phyloP scores from a whole-genome alignment of 2,888 invertebrate species.

The Drosophila formosana region DNA sequence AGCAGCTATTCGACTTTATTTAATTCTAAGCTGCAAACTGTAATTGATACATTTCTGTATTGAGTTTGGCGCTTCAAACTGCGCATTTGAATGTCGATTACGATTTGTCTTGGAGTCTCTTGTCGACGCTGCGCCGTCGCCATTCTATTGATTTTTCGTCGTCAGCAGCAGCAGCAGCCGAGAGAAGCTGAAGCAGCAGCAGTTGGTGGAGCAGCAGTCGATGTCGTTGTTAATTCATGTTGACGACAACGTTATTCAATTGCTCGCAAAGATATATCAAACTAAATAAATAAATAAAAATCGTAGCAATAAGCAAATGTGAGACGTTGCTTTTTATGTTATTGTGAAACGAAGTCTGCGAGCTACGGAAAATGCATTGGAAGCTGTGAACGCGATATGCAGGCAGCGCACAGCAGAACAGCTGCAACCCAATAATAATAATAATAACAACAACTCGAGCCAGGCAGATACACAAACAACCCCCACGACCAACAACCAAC shows the following conservation, averaged over 20 bases:
- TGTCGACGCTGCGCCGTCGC: conserved; percentile 64
- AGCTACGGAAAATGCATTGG: conserved; percentile 38
- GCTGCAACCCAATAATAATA: conserved; percentile 60
- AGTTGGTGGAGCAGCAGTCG: conserved; percentile 23
- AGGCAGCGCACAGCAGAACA: conserved; percentile 49
- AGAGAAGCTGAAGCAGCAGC: conserved; percentile 22
- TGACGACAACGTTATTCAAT: conserved; percentile 60
- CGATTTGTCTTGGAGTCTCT: conserved; percentile 42
- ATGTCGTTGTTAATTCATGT: conserved; percentile 71
- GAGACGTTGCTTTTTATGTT: conserved; percentile 19
- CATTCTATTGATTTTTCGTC: conserved; percentile 67
- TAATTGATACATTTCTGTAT: conserved; percentile 34
- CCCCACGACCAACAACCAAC: conserved; percentile 47
- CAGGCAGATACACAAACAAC: conserved; percentile 73
- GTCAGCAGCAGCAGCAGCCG: conserved; percentile 9
- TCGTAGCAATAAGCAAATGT: conserved; percentile 25
- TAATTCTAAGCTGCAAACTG: conserved; percentile 17
- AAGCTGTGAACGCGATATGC: conserved; percentile 49
- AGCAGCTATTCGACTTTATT: conserved; percentile 31
- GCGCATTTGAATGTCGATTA: conserved; percentile 71
- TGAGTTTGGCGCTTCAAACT: conserved; percentile 40
- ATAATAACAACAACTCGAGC: conserved; percentile 51
- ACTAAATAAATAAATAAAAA: conserved; percentile 53
- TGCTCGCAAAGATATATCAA: conserved; percentile 54
- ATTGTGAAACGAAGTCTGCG: conserved; percentile 9